A percentile compares a stretch with the other conserved stretches of the same genome.
These are phyloP conservation scores for Campopleginae sp. DNA, from an alignment of 2,888 invertebrate genomes.

Conservation along the genomic window DNA sequence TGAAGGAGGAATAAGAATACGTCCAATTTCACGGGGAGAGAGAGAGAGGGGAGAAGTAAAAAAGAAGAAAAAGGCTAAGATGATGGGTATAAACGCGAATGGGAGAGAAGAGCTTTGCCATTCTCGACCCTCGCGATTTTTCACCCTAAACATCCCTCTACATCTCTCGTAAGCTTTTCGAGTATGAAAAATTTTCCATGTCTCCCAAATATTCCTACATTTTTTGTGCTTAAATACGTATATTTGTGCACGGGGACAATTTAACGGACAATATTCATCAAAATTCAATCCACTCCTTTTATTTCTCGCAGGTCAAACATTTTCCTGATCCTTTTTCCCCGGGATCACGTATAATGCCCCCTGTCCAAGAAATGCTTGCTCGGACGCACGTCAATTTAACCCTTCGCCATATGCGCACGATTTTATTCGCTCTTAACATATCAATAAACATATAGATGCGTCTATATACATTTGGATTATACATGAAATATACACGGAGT, in stretches of 20 bases:
- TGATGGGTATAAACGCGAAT: conserved; percentile 39
- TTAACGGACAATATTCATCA: conserved; percentile 17
- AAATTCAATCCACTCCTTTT: conserved; percentile 22
- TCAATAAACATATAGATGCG: not conserved
- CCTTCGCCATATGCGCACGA: conserved; percentile 5
- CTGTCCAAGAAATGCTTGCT: not conserved
- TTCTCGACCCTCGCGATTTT: conserved; percentile 49
- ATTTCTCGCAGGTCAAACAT: not conserved
- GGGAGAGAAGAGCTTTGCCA: conserved; percentile 41
- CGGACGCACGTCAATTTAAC: conserved; percentile 41
- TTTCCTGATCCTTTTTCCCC: conserved; percentile 2
- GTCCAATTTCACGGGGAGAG: conserved; percentile 51
- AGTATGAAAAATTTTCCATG: conserved; percentile 16
- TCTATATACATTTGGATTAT: not conserved
- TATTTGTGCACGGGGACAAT: not conserved
- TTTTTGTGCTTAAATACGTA: not conserved
- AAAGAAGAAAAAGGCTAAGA: conserved; percentile 4
- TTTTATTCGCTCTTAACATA: not conserved
- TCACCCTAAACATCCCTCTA: conserved; percentile 41
- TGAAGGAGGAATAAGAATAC: conserved; percentile 35
- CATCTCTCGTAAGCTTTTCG: conserved; percentile 33
- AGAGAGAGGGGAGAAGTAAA: conserved; percentile 24
- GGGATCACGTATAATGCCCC: not conserved
- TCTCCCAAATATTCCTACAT: conserved; percentile 13
- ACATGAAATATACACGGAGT: not conserved